Evolutionary conservation across 2,888 invertebrate species (phyloP), one percentile per base, ranked within the genome.

Genomic region (Baronia brevicornis): DNA sequence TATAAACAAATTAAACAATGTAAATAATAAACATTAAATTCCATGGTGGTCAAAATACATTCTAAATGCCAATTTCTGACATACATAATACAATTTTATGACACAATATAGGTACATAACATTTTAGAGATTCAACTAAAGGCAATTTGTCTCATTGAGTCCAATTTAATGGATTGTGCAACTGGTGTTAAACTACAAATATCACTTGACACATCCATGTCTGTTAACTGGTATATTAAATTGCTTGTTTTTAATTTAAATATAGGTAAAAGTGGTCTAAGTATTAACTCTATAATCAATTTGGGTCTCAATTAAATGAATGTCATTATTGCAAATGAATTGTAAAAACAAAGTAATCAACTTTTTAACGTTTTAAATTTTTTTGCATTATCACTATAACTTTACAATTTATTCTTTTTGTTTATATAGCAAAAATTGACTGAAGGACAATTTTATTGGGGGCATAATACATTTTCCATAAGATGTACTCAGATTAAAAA

Each of bases 61-160:
- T 22, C 46, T 52, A 50, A 53, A 51, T 51, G 51, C 50, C 38
- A 28, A 38, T 35, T 41, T 31, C 28, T 36, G 26, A 35, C 29
- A 7, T 22, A 9, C 11, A 31, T 20, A 31, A 39, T 40, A 44
- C 27, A 24, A 37, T 36, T 36, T 33, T 36, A 43, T 15, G 30
- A 28, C 30, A 44, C 35, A 34, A 34, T 30, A 33, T 24, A 28
- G 35, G 24, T 33, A 39, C 31, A 33, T 33, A 37, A 36, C 32
- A 35, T 32, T 39, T 45, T 11, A 45, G 54, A 59, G 59, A 59
- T 59, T 60, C 55, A 48, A 45, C 43, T 35, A 38, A 48, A 43
- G 41, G 42, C 44, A 48, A 46, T 42, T 44, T 38, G 41, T 37
- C 40, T 25, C 36, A 37, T 38, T 44, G 40, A 47, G 47, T 38